These are phyloP conservation scores for Papilio aristodemus DNA, from an alignment of 1,140 invertebrate species.

Conservation along the genomic window DNA sequence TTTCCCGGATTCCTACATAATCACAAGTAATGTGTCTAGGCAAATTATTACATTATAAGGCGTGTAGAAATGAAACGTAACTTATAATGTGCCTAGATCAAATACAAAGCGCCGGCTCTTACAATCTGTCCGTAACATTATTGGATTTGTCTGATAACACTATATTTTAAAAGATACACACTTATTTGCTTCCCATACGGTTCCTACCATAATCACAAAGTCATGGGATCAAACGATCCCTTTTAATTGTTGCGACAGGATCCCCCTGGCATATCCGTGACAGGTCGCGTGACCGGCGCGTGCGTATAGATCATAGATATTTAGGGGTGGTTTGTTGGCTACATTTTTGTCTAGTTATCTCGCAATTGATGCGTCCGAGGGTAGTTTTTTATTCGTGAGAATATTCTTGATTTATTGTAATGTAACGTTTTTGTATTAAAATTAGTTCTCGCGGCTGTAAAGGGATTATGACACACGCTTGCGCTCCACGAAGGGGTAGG, in stretches of 20 bases:
- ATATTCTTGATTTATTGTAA: not conserved
- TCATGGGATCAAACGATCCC: not conserved
- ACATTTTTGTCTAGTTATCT: not conserved
- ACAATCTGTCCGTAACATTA: too few species aligned
- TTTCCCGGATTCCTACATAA: too few species aligned
- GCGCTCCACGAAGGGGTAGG: too few species aligned
- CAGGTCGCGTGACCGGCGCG: not conserved
- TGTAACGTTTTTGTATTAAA: not conserved
- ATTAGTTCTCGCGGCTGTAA: not conserved
- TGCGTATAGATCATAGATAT: not conserved
- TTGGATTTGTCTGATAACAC: too few species aligned
- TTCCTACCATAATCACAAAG: not conserved
- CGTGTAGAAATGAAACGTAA: too few species aligned
- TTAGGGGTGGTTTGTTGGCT: conserved; percentile 11
- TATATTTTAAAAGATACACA: not conserved
- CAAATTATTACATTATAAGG: too few species aligned
- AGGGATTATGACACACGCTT: not conserved
- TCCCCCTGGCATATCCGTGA: not conserved
- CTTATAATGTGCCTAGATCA: too few species aligned
- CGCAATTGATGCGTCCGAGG: not conserved
- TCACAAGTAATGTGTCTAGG: too few species aligned
- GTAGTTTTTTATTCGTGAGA: not conserved
- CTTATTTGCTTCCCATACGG: not conserved
- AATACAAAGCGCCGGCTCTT: too few species aligned
- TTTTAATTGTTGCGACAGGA: not conserved